Conservation (phyloP, 2,888 invertebrate genomes). For the Pseudococcus jackbeardsleyi region DNA sequence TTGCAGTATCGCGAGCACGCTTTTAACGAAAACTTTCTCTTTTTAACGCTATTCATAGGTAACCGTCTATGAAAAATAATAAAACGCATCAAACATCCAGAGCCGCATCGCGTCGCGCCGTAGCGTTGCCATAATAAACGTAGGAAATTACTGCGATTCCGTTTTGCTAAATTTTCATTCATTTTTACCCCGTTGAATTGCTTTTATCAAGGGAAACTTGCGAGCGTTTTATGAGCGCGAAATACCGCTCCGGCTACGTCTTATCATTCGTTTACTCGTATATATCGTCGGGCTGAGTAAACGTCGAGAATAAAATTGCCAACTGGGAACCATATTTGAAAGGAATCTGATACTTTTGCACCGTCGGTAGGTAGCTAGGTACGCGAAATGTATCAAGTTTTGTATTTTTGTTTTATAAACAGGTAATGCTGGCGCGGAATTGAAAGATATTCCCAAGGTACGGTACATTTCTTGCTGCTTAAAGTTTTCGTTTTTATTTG, state of each 20-base stretch:
- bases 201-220: constrained; percentile 34
- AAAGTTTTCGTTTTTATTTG: constrained; percentile 47
- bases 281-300: constrained; percentile 15
- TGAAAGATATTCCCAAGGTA: constrained; percentile 24
- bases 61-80: constrained; percentile 51
- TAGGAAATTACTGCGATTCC: constrained; percentile 49
- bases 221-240: constrained; percentile 39
- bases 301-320: constrained; percentile 43
- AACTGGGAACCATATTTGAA: constrained; percentile 30
- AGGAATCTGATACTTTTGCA: constrained; percentile 43
- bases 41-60: constrained; percentile 38
- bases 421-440: constrained; percentile 5
- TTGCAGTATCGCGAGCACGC: neutral
- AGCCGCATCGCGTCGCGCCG: neutral
- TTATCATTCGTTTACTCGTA: constrained; percentile 17
- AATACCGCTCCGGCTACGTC: constrained; percentile 26
- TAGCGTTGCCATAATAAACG: constrained; percentile 30
- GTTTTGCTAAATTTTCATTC: constrained; percentile 45
- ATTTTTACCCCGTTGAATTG: constrained; percentile 37
- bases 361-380: neutral
- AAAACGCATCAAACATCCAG: constrained; percentile 47
- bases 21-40: constrained; percentile 30
- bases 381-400: constrained; percentile 36
- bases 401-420: constrained; percentile 45
- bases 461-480: constrained; percentile 16